phyloP scores from a whole-genome alignment of 1,140 invertebrate genomes.

The Hestina assimilis region DNA sequence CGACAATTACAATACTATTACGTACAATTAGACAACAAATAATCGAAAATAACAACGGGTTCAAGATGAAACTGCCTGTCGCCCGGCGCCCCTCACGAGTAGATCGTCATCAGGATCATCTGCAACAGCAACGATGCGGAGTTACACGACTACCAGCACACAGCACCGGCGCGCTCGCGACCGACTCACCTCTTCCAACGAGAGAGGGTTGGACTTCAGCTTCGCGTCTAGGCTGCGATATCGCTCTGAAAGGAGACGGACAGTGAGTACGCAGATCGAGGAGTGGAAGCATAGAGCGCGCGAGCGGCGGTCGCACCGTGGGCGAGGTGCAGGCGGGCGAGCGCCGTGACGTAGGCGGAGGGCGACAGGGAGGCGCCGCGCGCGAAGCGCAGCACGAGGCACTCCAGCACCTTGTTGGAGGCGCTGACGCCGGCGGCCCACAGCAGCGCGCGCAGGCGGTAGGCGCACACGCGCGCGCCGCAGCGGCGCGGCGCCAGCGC shows the following conservation, averaged over 20 bases:
- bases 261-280: not conserved
- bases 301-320: conserved; percentile 79
- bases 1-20: too few species aligned
- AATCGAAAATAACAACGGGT: not conserved
- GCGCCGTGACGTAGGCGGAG: conserved; percentile 84
- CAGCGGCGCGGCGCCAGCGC: conserved; percentile 80
- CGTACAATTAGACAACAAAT: not conserved
- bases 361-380: conserved; percentile 80
- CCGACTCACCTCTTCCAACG: conserved; percentile 83
- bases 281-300: not conserved
- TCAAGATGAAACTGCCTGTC: too few species aligned
- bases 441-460: conserved; percentile 81
- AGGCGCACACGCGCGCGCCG: conserved; percentile 81
- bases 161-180: not conserved
- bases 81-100: conserved; percentile 75
- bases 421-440: conserved; percentile 85
- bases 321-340: conserved; percentile 85
- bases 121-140: conserved; percentile 46
- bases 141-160: not conserved
- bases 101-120: conserved; percentile 87
- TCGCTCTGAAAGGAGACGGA: conserved; percentile 79
- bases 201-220: conserved; percentile 85
- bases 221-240: conserved; percentile 86
- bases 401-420: conserved; percentile 87
- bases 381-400: conserved; percentile 83